These are phyloP conservation scores for Melanotaenia nigrans DNA, from an alignment of 2,797 vertebrate genomes.

Conservation along the genomic window DNA sequence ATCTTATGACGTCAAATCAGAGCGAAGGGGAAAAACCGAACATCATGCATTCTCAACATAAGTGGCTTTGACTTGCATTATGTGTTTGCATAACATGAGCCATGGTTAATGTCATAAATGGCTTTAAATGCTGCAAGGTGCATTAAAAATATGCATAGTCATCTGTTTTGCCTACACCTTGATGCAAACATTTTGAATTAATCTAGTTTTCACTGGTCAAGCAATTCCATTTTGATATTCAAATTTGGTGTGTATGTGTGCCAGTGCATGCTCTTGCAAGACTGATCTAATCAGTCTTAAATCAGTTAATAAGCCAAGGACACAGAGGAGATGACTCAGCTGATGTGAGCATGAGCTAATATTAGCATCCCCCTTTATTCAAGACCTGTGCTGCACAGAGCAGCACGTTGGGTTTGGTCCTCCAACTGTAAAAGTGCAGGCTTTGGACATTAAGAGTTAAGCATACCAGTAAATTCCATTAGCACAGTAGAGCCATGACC, in stretches of 20 bases:
- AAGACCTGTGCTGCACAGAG: slow-evolving; percentile 41
- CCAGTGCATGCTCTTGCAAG: slow-evolving; percentile 44
- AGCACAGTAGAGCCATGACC: slow-evolving; percentile 72
- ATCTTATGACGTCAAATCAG: slow-evolving; percentile 68
- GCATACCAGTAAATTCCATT: slow-evolving; percentile 71
- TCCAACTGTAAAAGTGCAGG: slow-evolving; percentile 56
- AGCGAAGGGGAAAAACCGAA: slow-evolving; percentile 44
- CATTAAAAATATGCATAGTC: slow-evolving; percentile 78
- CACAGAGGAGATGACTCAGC: slow-evolving; percentile 85
- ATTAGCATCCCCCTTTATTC: slow-evolving; percentile 74
- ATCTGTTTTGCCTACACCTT: slow-evolving; percentile 73
- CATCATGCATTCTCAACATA: slow-evolving; percentile 68
- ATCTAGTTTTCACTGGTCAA: slow-evolving; percentile 79
- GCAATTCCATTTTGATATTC: slow-evolving; percentile 82
- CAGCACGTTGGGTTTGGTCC: slow-evolving; percentile 44
- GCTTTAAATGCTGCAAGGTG: slow-evolving; percentile 77
- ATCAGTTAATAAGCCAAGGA: slow-evolving; percentile 84
- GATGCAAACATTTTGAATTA: slow-evolving; percentile 76
- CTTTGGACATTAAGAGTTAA: slow-evolving; percentile 66
- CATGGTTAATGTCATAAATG: slow-evolving; percentile 81
- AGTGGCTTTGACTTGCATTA: slow-evolving; percentile 77
- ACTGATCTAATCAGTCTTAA: slow-evolving; percentile 81
- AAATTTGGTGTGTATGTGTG: slow-evolving; percentile 63
- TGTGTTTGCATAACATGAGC: slow-evolving; percentile 82
- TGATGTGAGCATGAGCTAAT: slow-evolving; percentile 79